Base-by-base conservation (phyloP, 2,113 vertebrate genomes). In the Poeciliopsis occidentalis region DNA sequence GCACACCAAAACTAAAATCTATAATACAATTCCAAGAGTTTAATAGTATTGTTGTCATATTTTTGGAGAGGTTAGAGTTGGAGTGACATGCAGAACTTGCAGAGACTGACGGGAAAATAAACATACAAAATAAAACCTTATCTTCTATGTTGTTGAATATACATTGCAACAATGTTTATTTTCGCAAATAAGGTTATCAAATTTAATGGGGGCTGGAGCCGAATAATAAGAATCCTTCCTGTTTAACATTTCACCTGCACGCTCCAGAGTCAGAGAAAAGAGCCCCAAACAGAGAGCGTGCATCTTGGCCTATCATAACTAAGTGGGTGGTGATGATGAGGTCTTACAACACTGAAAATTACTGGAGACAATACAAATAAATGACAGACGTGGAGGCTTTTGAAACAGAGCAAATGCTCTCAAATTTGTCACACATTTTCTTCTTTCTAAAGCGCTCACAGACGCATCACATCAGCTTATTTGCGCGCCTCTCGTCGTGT, bases 301-400 rank as follows among this genome's bases (percentile, higher is more conserved):
- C 29, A 44, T 82, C 71, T 73, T 83, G 84, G 80, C 80, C 80
- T 83, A 73, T 85, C 80, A 79, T 82, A 78, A 85, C 88, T 78
- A 86, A 88, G 89, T 88, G 87, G 84, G 78, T 79, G 82, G 85
- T 71, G 79, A 89, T 89, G 86, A 87, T 87, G 88, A 89, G 85
- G 89, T 91, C 80, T 88, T 60, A 83, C 80, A 90, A 88, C 84
- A 84, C 22, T 87, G 76, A 76, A 89, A 90, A 90, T 89, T 77
- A 89, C 85, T 51, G 73, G 74, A 86, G 80, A 89, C 86, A 90
- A 87, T 91, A 85, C 79, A 87, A 87, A 88, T 85, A 88, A 86
- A 91, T 81, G 85, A 83, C 86, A 83, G 51, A 71, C 68, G 75
- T 72, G 76, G 78, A 78, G 76, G 75, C 77, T 87, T 57, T 88